Base-by-base conservation (phyloP, 1,140 invertebrate genomes). In the Monochamus saltuarius region DNA sequence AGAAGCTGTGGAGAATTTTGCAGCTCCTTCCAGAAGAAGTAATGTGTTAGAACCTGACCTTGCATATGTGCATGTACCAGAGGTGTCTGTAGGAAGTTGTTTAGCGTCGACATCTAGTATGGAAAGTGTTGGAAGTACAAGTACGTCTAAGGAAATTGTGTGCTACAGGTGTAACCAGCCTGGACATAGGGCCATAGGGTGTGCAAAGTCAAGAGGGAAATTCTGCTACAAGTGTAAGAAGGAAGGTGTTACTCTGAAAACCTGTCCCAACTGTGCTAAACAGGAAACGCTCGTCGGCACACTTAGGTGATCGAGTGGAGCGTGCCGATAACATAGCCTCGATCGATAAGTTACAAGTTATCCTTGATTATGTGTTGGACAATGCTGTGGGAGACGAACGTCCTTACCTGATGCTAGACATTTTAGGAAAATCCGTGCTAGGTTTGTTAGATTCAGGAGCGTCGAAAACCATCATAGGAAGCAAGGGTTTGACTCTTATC, bases 31-130 rank as follows among this genome's bases (percentile, higher is more conserved):
- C 3, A 36, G 16, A 35, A 39, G 45, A 19, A 13, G 6, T 29
- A 13, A 34, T n/a, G 7, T 50, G 1, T 42, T 59, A 16, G 59
- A 65, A 37, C 59, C 63, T 22, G 63, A 65, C 38, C 52, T 65
- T 38, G 59, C 54, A 7, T 65, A 55, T 62, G 11, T 55, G 17
- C 40, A 42, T 11, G 40, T 45, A 8, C 7, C 37, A 42, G 9
- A 43, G 39, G 37, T 39, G 10, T 4, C 19, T 19, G 22, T 11
- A 3, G 11, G 52, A 54, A 11, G 16, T 16, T 46, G 22, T 46
- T 46, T 4, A 13, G n/a, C 10, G 35, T n/a, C 8, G n/a, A 34
- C 47, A 0, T 7, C 22, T 50, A 34, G 8, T 6, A 13, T 51
- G 6, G 47, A 35, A 35, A 34, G 29, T 13, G 47, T n/a, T 11